Evolutionary conservation across 1,140 invertebrate genomes (phyloP).

Genomic region (Lutraria rhynchaena): DNA sequence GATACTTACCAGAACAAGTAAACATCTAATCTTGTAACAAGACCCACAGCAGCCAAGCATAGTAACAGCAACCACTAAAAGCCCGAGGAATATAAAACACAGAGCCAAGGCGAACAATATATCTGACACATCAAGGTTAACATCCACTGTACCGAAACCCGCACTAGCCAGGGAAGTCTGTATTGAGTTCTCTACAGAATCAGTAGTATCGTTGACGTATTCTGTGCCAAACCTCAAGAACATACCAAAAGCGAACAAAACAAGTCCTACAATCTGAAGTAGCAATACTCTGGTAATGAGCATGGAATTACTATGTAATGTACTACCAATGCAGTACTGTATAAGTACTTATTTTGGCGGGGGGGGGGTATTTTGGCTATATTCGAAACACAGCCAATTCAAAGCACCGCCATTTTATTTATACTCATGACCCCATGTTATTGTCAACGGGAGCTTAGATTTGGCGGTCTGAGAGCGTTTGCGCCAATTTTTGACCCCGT

Average conservation of each 20-base stretch:
- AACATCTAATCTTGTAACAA: constrained; percentile 56
- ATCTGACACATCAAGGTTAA: constrained; percentile 23
- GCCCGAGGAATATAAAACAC: constrained; percentile 52
- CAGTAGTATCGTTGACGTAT: constrained; percentile 6
- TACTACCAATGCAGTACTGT: too few relatives aligned
- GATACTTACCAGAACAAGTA: constrained; percentile 57
- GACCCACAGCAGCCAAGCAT: constrained; percentile 59
- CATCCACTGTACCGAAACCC: background rate
- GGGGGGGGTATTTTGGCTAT: too few relatives aligned
- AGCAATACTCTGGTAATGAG: too few relatives aligned
- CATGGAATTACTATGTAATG: too few relatives aligned
- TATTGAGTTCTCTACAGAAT: background rate
- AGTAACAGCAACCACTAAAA: constrained; percentile 50
- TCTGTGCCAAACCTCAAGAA: constrained; percentile 49
- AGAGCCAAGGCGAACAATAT: constrained; percentile 52
- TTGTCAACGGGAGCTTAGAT: too few relatives aligned
- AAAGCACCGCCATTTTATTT: too few relatives aligned
- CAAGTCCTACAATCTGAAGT: constrained; percentile 50
- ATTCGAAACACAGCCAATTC: too few relatives aligned
- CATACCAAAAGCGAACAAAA: constrained; percentile 30
- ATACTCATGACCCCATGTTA: too few relatives aligned
- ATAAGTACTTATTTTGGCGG: too few relatives aligned
- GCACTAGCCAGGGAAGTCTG: constrained; percentile 4
- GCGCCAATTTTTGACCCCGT: too few relatives aligned
- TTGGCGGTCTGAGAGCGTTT: too few relatives aligned